Conservation (phyloP, 2,888 invertebrate genomes). For the Cheiracanthium punctorium region DNA sequence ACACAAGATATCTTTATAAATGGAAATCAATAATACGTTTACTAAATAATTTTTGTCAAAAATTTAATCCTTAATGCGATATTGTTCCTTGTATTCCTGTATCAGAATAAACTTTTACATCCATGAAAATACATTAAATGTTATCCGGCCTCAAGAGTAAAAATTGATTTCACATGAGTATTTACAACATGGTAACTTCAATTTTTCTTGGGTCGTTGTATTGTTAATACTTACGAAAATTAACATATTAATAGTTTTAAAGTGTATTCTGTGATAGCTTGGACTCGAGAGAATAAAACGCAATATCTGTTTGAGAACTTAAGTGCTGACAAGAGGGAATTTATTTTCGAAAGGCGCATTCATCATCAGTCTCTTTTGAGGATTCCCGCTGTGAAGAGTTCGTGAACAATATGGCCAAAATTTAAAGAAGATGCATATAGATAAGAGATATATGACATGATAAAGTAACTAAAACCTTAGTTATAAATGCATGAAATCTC, state of each 20-base stretch:
- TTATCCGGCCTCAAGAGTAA: background rate
- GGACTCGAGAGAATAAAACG: background rate
- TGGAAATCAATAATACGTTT: too few relatives aligned
- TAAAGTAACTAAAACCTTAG: background rate
- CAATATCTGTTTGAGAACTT: background rate
- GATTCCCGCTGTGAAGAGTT: background rate
- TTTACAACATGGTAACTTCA: background rate
- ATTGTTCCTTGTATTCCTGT: too few relatives aligned
- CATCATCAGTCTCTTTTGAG: background rate
- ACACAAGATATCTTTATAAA: too few relatives aligned
- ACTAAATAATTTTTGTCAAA: too few relatives aligned
- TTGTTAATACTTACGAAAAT: background rate
- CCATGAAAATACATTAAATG: too few relatives aligned
- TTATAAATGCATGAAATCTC: background rate
- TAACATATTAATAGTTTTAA: background rate
- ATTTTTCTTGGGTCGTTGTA: background rate
- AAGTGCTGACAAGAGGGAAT: background rate
- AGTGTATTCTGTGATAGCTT: background rate
- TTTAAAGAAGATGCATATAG: background rate
- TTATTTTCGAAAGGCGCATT: background rate
- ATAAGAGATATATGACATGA: background rate
- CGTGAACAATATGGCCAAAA: background rate
- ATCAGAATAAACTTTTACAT: too few relatives aligned
- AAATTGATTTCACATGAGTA: background rate
- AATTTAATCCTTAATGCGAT: too few relatives aligned